phyloP scores from a whole-genome alignment of 2,113 vertebrate species.

The Callospermophilus lateralis region DNA sequence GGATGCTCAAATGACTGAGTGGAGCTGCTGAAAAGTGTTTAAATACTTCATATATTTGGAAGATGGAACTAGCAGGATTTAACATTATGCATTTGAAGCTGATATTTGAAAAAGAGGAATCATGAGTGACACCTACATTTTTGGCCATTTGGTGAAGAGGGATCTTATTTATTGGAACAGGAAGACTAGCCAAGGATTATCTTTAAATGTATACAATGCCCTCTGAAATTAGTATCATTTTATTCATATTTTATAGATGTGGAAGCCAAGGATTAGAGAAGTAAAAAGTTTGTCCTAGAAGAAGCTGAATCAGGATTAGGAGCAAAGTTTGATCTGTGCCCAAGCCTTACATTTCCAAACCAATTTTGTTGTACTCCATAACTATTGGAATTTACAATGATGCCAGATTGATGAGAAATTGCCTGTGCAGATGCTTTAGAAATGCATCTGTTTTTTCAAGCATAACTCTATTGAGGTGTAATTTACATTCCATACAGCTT shows the following conservation, averaged over 20 bases:
- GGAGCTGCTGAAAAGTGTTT: neutral
- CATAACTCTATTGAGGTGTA: neutral
- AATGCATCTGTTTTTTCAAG: neutral
- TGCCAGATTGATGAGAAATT: neutral
- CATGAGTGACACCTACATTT: neutral
- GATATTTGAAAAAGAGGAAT: neutral
- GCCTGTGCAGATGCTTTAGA: neutral
- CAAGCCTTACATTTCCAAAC: neutral
- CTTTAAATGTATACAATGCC: neutral
- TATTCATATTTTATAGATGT: constrained; percentile 9
- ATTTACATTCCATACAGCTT: neutral
- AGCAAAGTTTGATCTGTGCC: neutral
- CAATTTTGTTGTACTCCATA: neutral
- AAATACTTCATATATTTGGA: neutral
- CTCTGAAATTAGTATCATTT: neutral
- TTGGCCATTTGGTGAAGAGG: neutral
- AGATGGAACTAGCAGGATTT: neutral
- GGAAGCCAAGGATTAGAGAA: neutral
- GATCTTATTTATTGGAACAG: neutral
- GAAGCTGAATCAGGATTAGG: neutral
- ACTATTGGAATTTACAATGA: neutral
- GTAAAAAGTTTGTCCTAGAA: neutral
- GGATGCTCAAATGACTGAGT: neutral
- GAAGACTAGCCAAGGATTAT: neutral
- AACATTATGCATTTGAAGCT: neutral